A percentile compares a stretch with the other conserved stretches of the same genome.
phyloP scores from a whole-genome alignment of 1,140 invertebrate genomes.

The Palaemon carinicauda region DNA sequence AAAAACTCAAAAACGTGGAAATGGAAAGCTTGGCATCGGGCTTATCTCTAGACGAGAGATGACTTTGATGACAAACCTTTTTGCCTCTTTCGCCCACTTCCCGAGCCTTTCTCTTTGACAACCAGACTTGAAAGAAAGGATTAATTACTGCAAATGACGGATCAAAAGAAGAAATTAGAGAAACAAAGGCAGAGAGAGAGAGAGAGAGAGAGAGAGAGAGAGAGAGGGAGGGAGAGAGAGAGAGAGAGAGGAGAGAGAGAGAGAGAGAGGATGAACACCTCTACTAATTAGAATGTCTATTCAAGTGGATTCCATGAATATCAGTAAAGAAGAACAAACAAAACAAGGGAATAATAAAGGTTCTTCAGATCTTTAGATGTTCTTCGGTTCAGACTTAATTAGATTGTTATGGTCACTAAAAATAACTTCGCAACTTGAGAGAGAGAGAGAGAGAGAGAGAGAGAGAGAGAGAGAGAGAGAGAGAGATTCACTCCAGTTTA shows the following conservation, averaged over 20 bases:
- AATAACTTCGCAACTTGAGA: not conserved
- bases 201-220: conserved; percentile 10
- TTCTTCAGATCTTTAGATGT: not conserved
- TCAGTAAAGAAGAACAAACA: not conserved
- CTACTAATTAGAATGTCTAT: too few species aligned
- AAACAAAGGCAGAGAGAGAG: conserved; percentile 37
- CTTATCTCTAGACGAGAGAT: conserved; percentile 12
- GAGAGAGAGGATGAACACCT: not conserved
- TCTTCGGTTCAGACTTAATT: not conserved
- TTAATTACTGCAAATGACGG: conserved; percentile 55
- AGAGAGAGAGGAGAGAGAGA: too few species aligned
- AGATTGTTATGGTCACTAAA: not conserved
- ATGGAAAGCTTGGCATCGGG: not conserved
- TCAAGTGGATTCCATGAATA: not conserved
- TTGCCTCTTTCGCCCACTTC: conserved; percentile 40
- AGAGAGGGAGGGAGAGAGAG: not conserved
- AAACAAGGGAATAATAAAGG: not conserved
- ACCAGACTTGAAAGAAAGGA: conserved; percentile 54
- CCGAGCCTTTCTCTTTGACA: conserved; percentile 45
- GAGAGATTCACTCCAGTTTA: not conserved
- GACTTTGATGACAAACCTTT: conserved; percentile 50
- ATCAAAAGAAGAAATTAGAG: conserved; percentile 56
- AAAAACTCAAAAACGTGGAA: not conserved
- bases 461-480: too few species aligned
- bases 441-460: not conserved